Evolutionary conservation across 2,797 vertebrate species (phyloP), one percentile per base, ranked within the genome.

Genomic region (Chrosomus eos): DNA sequence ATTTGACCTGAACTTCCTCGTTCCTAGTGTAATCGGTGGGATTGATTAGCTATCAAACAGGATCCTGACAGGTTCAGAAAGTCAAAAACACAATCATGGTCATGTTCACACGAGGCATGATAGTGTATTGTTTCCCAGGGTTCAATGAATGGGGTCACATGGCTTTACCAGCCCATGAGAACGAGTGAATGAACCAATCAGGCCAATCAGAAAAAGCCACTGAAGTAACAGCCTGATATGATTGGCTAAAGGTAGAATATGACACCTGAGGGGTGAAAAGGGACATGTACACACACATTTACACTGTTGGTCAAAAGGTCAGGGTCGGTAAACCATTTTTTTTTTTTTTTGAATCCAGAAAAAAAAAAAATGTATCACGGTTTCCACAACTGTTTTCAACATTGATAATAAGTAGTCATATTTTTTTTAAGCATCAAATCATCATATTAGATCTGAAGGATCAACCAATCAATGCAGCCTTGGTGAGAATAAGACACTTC

Each of bases 151-250:
- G 4, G 88, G 88, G 89, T 91, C 75, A 84, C 87, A 80, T 91
- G 92, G 89, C 3, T 43, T 90, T 90, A 92, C 72, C 88, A 72
- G 21, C 13, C 23, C 70, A 73, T 82, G 81, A 86, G 77, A 81
- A 81, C 67, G 14, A 19, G 58, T 45, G 10, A 38, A 43, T 55
- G 1, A 83, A 62, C 33, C 28, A 53, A 14, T 33, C 48, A 11
- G 45, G 7, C 28, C 72, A 58, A 75, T 58, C 28, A 55, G 31
- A 75, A 55, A 4, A 11, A n/a, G 73, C 31, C 7, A 21, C 48
- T 55, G 19, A 55, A 16, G 31, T 21, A 14, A 55, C 8, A 11
- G 2, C 9, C 16, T 13, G 19, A 36, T 55, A 13, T n/a, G 31
- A 75, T 55, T 75, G 73, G 48, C 28, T 74, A 36, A 53, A 74